Conservation (phyloP, 2,888 invertebrate species). For the Drosophila putrida region DNA sequence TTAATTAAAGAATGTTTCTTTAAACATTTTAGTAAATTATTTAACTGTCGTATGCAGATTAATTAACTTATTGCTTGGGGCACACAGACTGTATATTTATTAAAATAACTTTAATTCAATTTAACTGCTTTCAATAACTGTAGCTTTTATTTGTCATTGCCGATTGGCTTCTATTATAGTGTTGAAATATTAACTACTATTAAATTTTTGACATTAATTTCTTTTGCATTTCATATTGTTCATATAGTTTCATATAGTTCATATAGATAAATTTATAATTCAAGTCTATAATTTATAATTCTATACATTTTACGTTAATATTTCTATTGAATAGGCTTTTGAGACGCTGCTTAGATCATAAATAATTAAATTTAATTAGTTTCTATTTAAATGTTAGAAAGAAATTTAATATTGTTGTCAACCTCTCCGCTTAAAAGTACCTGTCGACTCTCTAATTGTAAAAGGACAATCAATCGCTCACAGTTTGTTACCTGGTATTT, state of each 20-base stretch:
- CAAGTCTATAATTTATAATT: too few relatives aligned
- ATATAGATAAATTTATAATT: too few relatives aligned
- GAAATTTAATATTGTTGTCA: background rate
- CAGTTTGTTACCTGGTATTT: background rate
- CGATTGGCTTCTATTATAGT: too few relatives aligned
- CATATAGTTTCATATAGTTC: too few relatives aligned
- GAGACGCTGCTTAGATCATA: too few relatives aligned
- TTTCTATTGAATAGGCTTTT: too few relatives aligned
- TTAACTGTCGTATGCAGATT: constrained; percentile 18
- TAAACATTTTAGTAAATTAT: constrained; percentile 20
- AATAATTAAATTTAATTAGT: too few relatives aligned
- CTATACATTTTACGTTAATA: too few relatives aligned
- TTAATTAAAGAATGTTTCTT: constrained; percentile 8
- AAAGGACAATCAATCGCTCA: background rate
- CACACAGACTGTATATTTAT: background rate
- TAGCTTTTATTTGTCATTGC: background rate
- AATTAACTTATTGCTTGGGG: constrained; percentile 20
- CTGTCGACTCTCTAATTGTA: constrained; percentile 1
- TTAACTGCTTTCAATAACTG: constrained; percentile 3
- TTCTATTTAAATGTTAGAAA: too few relatives aligned
- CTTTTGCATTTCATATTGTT: too few relatives aligned
- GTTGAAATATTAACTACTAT: too few relatives aligned
- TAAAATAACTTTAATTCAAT: background rate
- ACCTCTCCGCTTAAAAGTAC: background rate
- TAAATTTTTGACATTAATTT: too few relatives aligned